A percentile compares a stretch with the other conserved stretches of the same genome.
Conservation (phyloP, 2,113 vertebrate genomes). For the Naja naja region DNA sequence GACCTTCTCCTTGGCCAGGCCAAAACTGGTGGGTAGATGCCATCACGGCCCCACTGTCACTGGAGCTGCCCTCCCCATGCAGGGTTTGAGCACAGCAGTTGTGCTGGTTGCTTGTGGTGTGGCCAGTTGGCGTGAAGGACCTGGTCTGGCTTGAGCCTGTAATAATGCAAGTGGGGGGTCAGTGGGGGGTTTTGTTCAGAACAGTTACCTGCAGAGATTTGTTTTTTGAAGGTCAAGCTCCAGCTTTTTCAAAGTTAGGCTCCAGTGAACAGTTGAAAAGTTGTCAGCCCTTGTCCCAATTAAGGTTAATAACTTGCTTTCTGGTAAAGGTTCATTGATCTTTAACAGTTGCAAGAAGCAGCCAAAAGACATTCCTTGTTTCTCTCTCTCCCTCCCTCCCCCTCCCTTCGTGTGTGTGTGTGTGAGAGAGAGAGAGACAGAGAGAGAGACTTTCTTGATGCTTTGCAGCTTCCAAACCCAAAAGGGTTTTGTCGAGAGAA, state of each 20-base stretch:
- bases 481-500: not conserved
- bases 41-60: not conserved
- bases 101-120: not conserved
- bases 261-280: not conserved
- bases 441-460: not conserved
- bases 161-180: not conserved
- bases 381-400: too few relatives aligned
- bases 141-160: not conserved
- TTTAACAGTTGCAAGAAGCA: not conserved
- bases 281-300: not conserved
- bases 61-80: not conserved
- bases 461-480: not conserved
- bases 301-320: not conserved
- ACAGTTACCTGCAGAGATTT: not conserved
- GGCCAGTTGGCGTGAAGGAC: not conserved
- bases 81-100: not conserved
- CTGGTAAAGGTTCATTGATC: not conserved
- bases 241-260: not conserved
- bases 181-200: not conserved
- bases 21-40: not conserved
- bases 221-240: not conserved
- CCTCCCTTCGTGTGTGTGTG: too few relatives aligned
- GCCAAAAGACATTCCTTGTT: not conserved
- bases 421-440: not conserved
- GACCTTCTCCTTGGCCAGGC: not conserved